Conservation (phyloP, 2,797 vertebrate species). For the Eremophila alpestris region DNA sequence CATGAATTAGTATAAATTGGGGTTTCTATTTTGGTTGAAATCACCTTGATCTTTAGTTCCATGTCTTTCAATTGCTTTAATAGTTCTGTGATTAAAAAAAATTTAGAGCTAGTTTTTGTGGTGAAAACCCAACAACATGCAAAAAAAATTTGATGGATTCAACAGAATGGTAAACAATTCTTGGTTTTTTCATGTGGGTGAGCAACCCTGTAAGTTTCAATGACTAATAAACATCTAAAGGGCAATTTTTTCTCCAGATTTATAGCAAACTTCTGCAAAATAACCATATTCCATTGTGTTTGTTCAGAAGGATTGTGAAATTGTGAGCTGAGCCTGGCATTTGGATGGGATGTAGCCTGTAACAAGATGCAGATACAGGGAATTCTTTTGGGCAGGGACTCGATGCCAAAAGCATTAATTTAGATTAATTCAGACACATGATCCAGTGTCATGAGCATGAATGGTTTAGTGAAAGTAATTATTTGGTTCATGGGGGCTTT, state of each 20-base stretch:
- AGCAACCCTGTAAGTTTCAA: background rate
- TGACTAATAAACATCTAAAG: background rate
- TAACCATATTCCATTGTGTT: background rate
- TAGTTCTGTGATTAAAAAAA: background rate
- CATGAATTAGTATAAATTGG: background rate
- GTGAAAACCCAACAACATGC: accelerated
- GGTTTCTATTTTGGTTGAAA: background rate
- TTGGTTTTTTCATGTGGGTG: background rate
- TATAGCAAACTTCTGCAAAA: background rate
- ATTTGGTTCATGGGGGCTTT: background rate
- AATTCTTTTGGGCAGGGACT: background rate
- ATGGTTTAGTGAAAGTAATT: background rate
- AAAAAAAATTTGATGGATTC: background rate
- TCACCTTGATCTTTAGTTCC: background rate
- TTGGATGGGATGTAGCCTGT: background rate
- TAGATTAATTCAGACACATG: background rate
- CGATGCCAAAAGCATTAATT: background rate
- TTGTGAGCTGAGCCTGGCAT: background rate
- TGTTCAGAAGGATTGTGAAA: background rate
- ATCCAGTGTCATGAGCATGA: background rate
- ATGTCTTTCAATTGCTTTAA: background rate
- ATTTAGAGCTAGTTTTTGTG: background rate
- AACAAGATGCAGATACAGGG: background rate
- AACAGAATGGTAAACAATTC: background rate
- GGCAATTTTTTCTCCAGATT: background rate